A percentile compares a stretch with the other conserved stretches of the same genome.
Conservation (phyloP, 2,113 vertebrate genomes). For the Plecotus auritus region DNA sequence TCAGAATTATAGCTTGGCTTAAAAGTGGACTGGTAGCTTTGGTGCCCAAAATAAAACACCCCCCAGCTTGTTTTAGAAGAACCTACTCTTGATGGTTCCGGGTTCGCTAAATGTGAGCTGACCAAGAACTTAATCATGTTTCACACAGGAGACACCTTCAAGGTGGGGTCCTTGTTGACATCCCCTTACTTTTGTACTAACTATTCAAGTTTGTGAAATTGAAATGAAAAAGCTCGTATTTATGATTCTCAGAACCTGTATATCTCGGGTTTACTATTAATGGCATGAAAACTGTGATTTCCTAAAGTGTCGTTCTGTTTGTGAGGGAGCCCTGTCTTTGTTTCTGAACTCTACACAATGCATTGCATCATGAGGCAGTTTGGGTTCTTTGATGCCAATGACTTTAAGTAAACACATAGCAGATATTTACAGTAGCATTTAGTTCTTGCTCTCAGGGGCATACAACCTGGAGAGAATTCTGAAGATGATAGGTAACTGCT, state of each 20-base stretch:
- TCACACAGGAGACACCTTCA: neutral
- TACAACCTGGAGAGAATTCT: neutral
- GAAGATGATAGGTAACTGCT: neutral
- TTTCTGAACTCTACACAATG: fast-evolving
- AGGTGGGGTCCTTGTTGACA: neutral
- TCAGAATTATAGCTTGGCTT: neutral
- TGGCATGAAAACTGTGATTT: neutral
- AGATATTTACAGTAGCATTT: neutral
- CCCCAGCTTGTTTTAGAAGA: neutral
- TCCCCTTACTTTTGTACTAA: neutral
- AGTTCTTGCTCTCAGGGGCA: neutral
- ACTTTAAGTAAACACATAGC: neutral
- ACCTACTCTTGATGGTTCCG: neutral
- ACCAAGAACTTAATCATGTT: neutral
- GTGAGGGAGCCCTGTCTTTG: neutral
- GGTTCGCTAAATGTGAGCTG: neutral
- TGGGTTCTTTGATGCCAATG: neutral
- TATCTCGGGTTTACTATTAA: neutral
- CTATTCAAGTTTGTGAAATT: neutral
- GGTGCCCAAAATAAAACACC: neutral
- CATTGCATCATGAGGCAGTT: neutral
- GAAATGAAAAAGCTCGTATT: neutral
- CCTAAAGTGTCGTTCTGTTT: neutral
- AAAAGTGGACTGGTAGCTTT: neutral
- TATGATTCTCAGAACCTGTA: neutral